Conservation (phyloP, 2,797 vertebrate species). For the Synanceia verrucosa region DNA sequence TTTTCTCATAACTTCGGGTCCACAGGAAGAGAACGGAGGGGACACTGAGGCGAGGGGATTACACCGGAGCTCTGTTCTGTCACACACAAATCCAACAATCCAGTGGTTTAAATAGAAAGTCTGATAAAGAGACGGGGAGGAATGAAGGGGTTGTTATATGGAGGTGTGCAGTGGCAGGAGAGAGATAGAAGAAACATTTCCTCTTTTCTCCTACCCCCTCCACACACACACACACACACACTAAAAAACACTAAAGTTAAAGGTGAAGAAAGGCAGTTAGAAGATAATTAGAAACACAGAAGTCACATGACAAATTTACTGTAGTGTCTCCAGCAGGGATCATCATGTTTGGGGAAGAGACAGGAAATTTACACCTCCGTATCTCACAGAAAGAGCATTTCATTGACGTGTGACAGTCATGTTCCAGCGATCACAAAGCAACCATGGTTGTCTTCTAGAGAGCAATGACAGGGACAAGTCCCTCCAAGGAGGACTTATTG, state of each 20-base stretch:
- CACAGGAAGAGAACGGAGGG: slow-evolving; percentile 21
- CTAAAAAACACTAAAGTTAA: slow-evolving; percentile 22
- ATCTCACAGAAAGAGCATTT: not conserved
- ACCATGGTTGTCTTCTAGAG: not conserved
- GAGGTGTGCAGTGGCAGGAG: slow-evolving; percentile 30
- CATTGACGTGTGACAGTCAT: not conserved
- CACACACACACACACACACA: slow-evolving; percentile 9
- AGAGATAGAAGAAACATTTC: not conserved
- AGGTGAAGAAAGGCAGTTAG: slow-evolving; percentile 10
- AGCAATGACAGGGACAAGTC: not conserved
- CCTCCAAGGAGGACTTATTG: not conserved
- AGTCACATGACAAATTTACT: slow-evolving; percentile 20
- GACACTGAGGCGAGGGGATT: slow-evolving; percentile 37
- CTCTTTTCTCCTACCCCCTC: not conserved
- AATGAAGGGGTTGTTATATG: not conserved
- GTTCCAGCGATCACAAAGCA: not conserved
- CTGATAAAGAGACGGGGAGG: not conserved
- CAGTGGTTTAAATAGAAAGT: slow-evolving; percentile 42
- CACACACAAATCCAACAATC: slow-evolving; percentile 47
- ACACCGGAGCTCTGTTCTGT: slow-evolving; percentile 25
- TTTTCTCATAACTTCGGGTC: slow-evolving; percentile 41
- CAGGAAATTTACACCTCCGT: not conserved
- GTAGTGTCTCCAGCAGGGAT: not conserved
- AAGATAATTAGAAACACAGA: slow-evolving; percentile 50
- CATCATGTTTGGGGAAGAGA: not conserved